Base-by-base conservation (phyloP, 2,113 vertebrate species). In the Scophthalmus maximus region DNA sequence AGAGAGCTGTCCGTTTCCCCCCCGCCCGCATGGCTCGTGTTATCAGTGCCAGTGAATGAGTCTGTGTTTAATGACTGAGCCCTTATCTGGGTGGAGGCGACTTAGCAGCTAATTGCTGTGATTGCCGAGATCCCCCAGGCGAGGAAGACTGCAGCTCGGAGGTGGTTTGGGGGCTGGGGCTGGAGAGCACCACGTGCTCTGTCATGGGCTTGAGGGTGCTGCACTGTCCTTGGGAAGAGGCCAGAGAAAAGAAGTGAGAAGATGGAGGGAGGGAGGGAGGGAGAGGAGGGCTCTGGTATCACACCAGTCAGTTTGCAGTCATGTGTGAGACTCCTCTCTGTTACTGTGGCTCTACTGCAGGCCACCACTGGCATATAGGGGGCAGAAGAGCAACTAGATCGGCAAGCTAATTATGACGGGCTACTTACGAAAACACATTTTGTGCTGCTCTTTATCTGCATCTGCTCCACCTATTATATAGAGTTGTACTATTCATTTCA, bases 61-160 rank as follows among this genome's bases (percentile, higher is more conserved):
- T 75, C 89, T 86, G 91, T 83, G 88, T 92, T 92, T 93, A 93
- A 94, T 93, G 91, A 92, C 92, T 89, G 88, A 88, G 89, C 78
- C 87, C 89, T 94, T 94, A 94, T 94, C 93, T 85, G 90, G 88
- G 90, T 90, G 83, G 83, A 92, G 90, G 89, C 92, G 92, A 93
- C 92, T 93, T 92, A 89, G 88, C 78, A 77, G 87, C 92, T 94
- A 94, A 94, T 94, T 94, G 92, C 93, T 89, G 90, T 85, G 90
- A 93, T 93, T 89, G 92, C 89, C 20, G 77, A 84, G 86, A 90
- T 91, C 90, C 89, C 91, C 88, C 86, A 82, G 87, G 83, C 86
- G 87, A 83, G 83, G 81, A 50, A 44, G 62, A 81, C 83, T 84
- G 85, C 18, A 17, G 88, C 90, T 88, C 62, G 38, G 83, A 66